Evolutionary conservation across 1,140 invertebrate genomes (phyloP), one percentile per base, ranked within the genome.

Genomic region (Drosophila novamexicana): DNA sequence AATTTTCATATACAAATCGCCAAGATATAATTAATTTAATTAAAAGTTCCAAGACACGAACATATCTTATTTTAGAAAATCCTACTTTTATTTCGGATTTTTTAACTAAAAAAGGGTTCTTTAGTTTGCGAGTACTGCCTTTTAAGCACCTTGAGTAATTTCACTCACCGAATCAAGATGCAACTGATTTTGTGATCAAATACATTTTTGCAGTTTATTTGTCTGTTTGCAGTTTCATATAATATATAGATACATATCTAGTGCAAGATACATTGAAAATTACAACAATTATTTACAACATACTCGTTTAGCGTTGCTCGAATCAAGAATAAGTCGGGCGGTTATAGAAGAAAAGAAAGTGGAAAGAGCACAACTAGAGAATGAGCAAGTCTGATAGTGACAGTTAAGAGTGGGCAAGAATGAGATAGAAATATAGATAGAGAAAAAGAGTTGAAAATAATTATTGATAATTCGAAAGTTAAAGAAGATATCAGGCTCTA

Each of bases 151-250:
- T 3, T 22, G 2, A 22, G 22, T 16, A 4, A 18, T 45, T 45
- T 2, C 6, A 7, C 2, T 7, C 7, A 6, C 14, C 1, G 7
- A 6, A 50, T 7, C 32, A 50, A 54, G 32, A 18, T 37, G 1
- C 8, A 42, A 42, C n/a, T n/a, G 14, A 18, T 22, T 67, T 49
- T 77, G 67, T 75, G 61, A 84, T 89, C 84, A 89, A 89, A 89
- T 89, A 89, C 84, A 78, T 89, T 88, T 89, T 89, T 81, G 84
- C 84, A 89, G 84, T 89, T 89, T 89, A 89, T 89, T 89, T 89
- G 61, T 89, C 84, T 89, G 84, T 89, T 89, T 89, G 84, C 84
- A 89, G 77, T 83, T 89, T 84, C 81, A 70, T 89, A 86, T 81
- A 89, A 69, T 59, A 67, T 53, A 71, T 52, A 45, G 57, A 76